Percentiles rank a stretch among this genome's conserved stretches.
Evolutionary conservation across 2,797 vertebrate species (phyloP).

Genomic region (Parauchenoglanis punctatus): DNA sequence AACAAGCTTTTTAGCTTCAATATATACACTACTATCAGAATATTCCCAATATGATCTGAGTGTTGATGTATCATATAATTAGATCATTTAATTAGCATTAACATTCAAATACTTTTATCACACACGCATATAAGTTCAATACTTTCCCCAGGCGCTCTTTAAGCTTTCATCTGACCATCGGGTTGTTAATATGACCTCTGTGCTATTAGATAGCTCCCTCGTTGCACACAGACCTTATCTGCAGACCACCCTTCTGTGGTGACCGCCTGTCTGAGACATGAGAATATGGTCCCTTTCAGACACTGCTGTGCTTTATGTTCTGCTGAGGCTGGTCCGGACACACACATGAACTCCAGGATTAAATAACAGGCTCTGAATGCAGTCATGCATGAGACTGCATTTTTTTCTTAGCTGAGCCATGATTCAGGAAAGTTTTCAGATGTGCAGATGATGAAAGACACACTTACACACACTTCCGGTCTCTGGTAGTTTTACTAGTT

Average conservation of each 20-base stretch:
- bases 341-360: constrained; percentile 35
- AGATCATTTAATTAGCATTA: background rate
- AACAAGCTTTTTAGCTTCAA: background rate
- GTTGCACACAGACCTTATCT: constrained; percentile 49
- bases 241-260: constrained; percentile 52
- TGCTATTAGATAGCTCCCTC: constrained; percentile 50
- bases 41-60: background rate
- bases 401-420: constrained; percentile 42
- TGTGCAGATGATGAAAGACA: constrained; percentile 51
- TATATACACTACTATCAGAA: background rate
- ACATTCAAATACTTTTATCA: background rate
- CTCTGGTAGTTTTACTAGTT: background rate
- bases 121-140: background rate
- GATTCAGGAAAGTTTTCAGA: constrained; percentile 45
- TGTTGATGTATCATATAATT: background rate
- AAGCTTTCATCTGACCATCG: constrained; percentile 46
- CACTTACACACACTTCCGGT: constrained; percentile 3
- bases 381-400: constrained; percentile 40
- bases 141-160: constrained; percentile 1
- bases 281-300: constrained; percentile 44
- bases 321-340: constrained; percentile 24
- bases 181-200: constrained; percentile 51
- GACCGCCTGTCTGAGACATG: constrained; percentile 46
- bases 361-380: constrained; percentile 51
- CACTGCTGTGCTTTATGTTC: constrained; percentile 37